Evolutionary conservation across 2,888 invertebrate genomes (phyloP), one percentile per base, ranked within the genome.

Genomic region (Hololepta plana): DNA sequence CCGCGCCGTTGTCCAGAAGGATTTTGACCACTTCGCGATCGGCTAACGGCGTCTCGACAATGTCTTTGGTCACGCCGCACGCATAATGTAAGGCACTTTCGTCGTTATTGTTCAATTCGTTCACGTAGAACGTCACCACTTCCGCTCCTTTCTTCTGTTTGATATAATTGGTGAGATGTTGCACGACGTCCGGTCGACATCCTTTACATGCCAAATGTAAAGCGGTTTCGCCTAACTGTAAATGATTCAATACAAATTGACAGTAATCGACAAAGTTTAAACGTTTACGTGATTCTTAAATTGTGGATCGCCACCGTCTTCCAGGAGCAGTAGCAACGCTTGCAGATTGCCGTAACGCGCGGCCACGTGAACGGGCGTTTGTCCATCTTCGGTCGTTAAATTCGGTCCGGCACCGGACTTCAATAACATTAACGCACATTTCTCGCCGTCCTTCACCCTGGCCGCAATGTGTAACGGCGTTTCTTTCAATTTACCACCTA

Each of bases 361-460:
- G 0, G 96, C 90, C 10, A 96, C 88, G 49, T 98, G 98, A 3
- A 96, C 79, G 0, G 96, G 90, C 1, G 95, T 95, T 59, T 93
- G 85, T 2, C 95, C 93, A 53, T 95, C 91, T 51, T 90, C 87
- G 31, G 91, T 93, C 3, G 79, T 74, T 33, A 93, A 71, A 57
- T 98, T 96, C 1, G 95, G 88, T 32, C 90, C 84, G 5, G 96
- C 96, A 1, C 98, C 98, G 3, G 93, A 93, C 55, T 98, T 98
- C 17, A 98, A 60, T 35, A 98, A 60, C 93, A 98, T 95, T 39
- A 95, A 67, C 3, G 93, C 95, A 55, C 96, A 96, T 43, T 79
- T 71, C 46, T 87, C 82, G 3, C 85, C 87, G 42, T 84, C 91
- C 41, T 75, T 75, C 31, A 90, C 85, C 36, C 91, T 64, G 0